Evolutionary conservation across 2,113 vertebrate species (phyloP).

Genomic region (Parotia lawesii): DNA sequence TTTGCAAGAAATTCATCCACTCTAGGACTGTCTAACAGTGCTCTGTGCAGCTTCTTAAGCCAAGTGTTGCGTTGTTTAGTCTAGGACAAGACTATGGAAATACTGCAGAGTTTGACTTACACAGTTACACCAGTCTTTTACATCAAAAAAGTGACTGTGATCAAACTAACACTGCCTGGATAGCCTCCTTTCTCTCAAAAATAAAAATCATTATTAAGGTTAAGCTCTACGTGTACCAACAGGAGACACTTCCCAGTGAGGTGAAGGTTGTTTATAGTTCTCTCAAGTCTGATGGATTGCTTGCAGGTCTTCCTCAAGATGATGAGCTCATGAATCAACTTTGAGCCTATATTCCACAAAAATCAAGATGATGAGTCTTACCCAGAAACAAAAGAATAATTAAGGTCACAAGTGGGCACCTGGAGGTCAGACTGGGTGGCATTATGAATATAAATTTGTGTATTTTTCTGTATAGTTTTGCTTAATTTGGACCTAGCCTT

Average conservation of each 20-base stretch:
- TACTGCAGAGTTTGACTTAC: neutral
- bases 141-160: neutral
- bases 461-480: neutral
- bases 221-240: neutral
- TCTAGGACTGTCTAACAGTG: neutral
- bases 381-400: neutral
- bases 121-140: neutral
- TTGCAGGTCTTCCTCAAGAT: constrained; percentile 2
- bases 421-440: neutral
- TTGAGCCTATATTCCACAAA: neutral
- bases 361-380: neutral
- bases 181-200: neutral
- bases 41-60: neutral
- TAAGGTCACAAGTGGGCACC: neutral
- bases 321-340: constrained; percentile 15
- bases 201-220: neutral
- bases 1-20: neutral
- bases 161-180: neutral
- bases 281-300: constrained; percentile 5
- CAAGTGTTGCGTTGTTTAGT: neutral
- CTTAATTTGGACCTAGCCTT: neutral
- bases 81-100: neutral
- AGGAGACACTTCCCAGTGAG: constrained; percentile 7
- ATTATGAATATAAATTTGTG: neutral
- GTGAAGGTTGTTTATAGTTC: neutral